A percentile compares a stretch with the other conserved stretches of the same genome.
Evolutionary conservation across 2,797 vertebrate species (phyloP).

Genomic region (Chaenodraco wilsoni): DNA sequence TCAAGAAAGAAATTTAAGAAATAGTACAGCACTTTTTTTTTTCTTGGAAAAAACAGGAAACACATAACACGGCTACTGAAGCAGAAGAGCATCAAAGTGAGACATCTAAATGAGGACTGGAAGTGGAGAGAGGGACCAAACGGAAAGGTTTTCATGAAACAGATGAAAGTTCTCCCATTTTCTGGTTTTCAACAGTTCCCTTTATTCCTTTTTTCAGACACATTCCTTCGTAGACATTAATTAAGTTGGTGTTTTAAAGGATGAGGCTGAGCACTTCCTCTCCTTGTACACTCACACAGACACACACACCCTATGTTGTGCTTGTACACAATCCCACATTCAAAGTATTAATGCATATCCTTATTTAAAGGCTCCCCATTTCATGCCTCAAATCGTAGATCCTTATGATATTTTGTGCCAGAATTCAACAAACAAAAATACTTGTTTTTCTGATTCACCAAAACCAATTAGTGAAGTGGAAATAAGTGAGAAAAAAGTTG

Average conservation of each 20-base stretch:
- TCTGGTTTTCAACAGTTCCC: slow-evolving; percentile 45
- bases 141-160: slow-evolving; percentile 36
- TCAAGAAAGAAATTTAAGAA: slow-evolving; percentile 65
- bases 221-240: slow-evolving; percentile 27
- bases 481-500: neutral
- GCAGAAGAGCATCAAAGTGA: slow-evolving; percentile 59
- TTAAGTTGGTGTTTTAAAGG: slow-evolving; percentile 50
- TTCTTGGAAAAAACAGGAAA: slow-evolving; percentile 52
- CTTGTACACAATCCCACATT: slow-evolving; percentile 3
- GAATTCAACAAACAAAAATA: slow-evolving; percentile 2
- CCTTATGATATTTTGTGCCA: neutral
- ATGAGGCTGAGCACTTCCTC: slow-evolving; percentile 16
- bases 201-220: slow-evolving; percentile 37
- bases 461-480: slow-evolving; percentile 5
- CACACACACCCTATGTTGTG: neutral
- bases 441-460: slow-evolving; percentile 14
- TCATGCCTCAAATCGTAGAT: neutral
- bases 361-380: neutral
- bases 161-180: slow-evolving; percentile 47
- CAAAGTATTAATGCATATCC: slow-evolving; percentile 9
- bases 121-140: slow-evolving; percentile 43
- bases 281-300: neutral
- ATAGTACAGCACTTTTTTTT: slow-evolving; percentile 56
- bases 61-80: slow-evolving; percentile 56
- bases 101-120: slow-evolving; percentile 57